Conservation (phyloP, 2,113 vertebrate genomes). For the Nesogale talazaci region DNA sequence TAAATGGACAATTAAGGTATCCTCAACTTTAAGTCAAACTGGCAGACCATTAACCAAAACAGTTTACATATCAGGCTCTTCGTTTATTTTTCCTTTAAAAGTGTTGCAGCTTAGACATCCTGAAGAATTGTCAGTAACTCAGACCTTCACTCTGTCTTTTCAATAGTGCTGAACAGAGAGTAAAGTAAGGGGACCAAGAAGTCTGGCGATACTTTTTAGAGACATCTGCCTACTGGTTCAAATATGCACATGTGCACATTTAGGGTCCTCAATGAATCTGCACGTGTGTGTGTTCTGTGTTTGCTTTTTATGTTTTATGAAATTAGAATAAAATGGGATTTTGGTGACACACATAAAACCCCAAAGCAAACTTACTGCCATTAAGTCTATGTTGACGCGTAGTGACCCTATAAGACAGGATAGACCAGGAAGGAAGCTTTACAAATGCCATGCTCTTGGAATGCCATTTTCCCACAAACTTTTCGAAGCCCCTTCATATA, state of each 20-base stretch:
- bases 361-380: too few species aligned
- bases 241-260: not conserved
- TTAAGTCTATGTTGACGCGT: too few species aligned
- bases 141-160: not conserved
- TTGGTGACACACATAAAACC: too few species aligned
- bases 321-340: too few species aligned
- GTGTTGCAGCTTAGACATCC: not conserved
- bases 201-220: not conserved
- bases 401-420: too few species aligned
- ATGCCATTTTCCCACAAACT: too few species aligned
- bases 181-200: not conserved
- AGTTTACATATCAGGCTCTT: not conserved
- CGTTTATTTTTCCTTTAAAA: not conserved
- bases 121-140: not conserved
- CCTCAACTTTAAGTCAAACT: not conserved
- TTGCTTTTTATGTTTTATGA: not conserved
- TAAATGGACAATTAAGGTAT: not conserved
- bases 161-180: not conserved
- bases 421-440: too few species aligned
- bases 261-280: not conserved
- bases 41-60: not conserved
- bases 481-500: not conserved
- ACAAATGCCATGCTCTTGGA: too few species aligned
- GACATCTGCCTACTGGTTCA: conserved; percentile 12
- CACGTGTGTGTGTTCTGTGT: not conserved